These are phyloP conservation scores for Pseudolycoriella hygida DNA, from an alignment of 2,888 invertebrate genomes.

Conservation along the genomic window DNA sequence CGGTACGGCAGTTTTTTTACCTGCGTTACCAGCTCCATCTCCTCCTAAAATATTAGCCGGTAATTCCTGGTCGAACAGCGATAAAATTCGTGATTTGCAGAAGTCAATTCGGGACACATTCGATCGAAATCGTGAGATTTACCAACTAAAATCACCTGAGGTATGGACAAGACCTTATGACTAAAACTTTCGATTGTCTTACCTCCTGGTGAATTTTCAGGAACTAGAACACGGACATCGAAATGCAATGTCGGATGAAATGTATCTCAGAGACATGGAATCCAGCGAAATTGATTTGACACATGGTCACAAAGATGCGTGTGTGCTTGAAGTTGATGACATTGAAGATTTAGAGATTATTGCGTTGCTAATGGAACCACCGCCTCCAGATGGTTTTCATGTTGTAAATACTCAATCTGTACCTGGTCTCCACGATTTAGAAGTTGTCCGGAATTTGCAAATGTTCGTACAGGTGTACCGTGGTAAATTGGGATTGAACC, in stretches of 20 bases:
- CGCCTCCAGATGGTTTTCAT: slow-evolving; percentile 58
- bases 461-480: slow-evolving; percentile 76
- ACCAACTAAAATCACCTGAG: slow-evolving; percentile 35
- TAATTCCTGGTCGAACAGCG: slow-evolving; percentile 43
- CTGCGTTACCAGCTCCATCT: slow-evolving; percentile 58
- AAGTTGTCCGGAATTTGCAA: slow-evolving; percentile 51
- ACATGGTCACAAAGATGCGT: slow-evolving; percentile 60
- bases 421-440: slow-evolving; percentile 50
- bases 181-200: no score
- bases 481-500: slow-evolving; percentile 36
- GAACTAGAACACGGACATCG: not conserved
- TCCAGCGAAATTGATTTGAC: slow-evolving; percentile 48
- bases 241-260: slow-evolving; percentile 20
- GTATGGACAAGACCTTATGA: slow-evolving; percentile 7
- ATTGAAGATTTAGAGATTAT: slow-evolving; percentile 65
- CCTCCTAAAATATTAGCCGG: slow-evolving; percentile 53
- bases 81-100: slow-evolving; percentile 47
- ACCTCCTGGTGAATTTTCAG: no score
- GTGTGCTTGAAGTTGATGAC: slow-evolving; percentile 69
- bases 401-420: slow-evolving; percentile 62
- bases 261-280: slow-evolving; percentile 31
- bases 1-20: slow-evolving; percentile 64
- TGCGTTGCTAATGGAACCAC: slow-evolving; percentile 51
- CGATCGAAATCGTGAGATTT: slow-evolving; percentile 51
- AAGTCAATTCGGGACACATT: slow-evolving; percentile 51